These are phyloP conservation scores for Hecatera dysodea DNA, from an alignment of 2,888 invertebrate genomes.

Conservation along the genomic window DNA sequence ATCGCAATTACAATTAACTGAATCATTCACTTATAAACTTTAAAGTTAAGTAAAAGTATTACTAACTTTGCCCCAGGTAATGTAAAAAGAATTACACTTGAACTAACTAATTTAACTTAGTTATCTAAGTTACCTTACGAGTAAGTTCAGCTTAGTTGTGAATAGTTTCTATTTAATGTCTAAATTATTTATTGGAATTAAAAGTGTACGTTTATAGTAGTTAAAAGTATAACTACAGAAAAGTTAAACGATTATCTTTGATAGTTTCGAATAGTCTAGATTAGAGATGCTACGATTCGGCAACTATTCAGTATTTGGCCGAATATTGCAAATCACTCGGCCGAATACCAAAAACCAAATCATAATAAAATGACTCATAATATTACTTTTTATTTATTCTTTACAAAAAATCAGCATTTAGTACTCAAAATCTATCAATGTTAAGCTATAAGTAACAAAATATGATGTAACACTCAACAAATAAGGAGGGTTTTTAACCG, in stretches of 20 bases:
- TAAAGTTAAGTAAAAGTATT: slow-evolving; percentile 5
- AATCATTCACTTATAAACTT: slow-evolving; percentile 2
- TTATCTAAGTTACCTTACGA: slow-evolving; percentile 25
- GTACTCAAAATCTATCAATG: no score
- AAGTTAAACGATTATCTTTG: not conserved
- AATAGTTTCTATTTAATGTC: slow-evolving; percentile 8
- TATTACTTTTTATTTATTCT: no score
- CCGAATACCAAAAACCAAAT: no score
- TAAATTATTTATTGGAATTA: slow-evolving; percentile 11
- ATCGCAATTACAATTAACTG: not conserved
- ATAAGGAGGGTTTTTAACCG: no score
- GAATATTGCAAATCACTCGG: no score
- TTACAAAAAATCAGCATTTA: no score
- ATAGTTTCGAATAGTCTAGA: no score
- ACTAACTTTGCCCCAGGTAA: slow-evolving; percentile 29
- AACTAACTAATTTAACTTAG: slow-evolving; percentile 38
- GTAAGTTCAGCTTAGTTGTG: slow-evolving; percentile 15
- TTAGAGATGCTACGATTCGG: no score
- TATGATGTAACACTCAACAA: no score
- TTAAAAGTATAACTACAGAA: slow-evolving; percentile 1
- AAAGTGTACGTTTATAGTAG: not conserved
- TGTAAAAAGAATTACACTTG: slow-evolving; percentile 46
- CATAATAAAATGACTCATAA: no score
- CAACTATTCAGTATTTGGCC: no score
- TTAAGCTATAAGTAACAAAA: no score